Evolutionary conservation across 2,888 invertebrate species (phyloP), one percentile per base, ranked within the genome.

Genomic region (Rhaphigaster nebulosa): DNA sequence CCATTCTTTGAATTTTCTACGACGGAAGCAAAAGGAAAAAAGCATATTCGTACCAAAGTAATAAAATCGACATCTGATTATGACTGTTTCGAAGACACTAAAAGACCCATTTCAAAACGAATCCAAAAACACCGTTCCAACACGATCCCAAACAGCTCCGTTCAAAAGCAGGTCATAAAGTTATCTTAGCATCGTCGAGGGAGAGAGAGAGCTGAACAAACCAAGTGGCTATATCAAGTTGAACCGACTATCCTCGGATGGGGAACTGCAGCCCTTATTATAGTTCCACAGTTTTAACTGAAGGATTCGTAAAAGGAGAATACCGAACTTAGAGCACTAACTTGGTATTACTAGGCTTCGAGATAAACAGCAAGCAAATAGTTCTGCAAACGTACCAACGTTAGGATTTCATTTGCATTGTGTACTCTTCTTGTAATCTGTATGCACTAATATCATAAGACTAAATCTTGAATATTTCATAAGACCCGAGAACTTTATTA

Each of bases 201-300:
- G 20, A 76, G 38, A 23, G 70, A 38, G 70, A 34, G 34, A 65
- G n/a, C 26, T n/a, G 15, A 34, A 18, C 12, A 65, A 1, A 45
- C 13, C 15, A n/a, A 84, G 84, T 84, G 45, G 84, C 84, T 45
- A 84, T 84, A 84, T 45, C 45, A 84, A 84, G 26, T 50, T 84
- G 26, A 84, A 45, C 20, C 3, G 23, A 34, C 70, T 34, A 76
- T 38, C 8, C 23, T 8, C 1, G 12, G 4, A 0, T n/a, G 0
- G 45, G n/a, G n/a, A 50, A 84, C 84, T 45, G 45, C n/a, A n/a
- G 13, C 13, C 45, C 45, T 45, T 84, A 84, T n/a, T 45, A 26
- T 45, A n/a, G 45, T 45, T 45, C n/a, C 38, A n/a, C 45, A 45
- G 84, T 84, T 84, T n/a, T 84, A 10, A 45, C 41, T 41, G 15